These are phyloP conservation scores for Semibalanus balanoides DNA, from an alignment of 1,140 invertebrate species.

Conservation along the genomic window DNA sequence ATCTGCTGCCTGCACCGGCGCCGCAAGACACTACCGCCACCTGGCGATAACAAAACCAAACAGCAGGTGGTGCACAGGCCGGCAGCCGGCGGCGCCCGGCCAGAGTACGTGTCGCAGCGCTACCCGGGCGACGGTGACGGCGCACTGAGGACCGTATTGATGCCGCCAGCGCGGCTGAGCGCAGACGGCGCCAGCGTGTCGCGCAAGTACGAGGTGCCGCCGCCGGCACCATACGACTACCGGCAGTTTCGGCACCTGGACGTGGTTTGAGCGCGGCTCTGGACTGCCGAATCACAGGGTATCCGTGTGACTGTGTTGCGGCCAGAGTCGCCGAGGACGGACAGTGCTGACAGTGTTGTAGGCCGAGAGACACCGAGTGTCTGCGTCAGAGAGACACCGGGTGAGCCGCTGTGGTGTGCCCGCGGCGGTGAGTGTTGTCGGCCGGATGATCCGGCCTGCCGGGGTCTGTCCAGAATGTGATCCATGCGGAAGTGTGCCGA, in stretches of 20 bases:
- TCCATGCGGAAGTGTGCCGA: too few species aligned
- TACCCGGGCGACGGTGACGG: background rate
- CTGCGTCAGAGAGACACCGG: too few species aligned
- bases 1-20: conserved; percentile 19
- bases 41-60: background rate
- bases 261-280: background rate
- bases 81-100: too few species aligned
- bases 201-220: background rate
- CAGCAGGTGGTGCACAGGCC: background rate
- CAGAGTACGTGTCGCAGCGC: background rate
- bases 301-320: too few species aligned
- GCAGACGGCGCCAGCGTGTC: background rate
- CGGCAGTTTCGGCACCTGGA: background rate
- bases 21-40: background rate
- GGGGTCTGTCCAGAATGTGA: too few species aligned
- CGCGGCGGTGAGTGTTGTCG: too few species aligned
- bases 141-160: background rate
- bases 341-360: too few species aligned
- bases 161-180: background rate
- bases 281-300: too few species aligned
- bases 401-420: too few species aligned
- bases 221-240: background rate
- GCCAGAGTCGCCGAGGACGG: too few species aligned
- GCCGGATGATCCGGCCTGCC: too few species aligned
- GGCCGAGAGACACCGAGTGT: too few species aligned